Conservation (phyloP, 2,113 vertebrate genomes). For the Oryzias celebensis region DNA sequence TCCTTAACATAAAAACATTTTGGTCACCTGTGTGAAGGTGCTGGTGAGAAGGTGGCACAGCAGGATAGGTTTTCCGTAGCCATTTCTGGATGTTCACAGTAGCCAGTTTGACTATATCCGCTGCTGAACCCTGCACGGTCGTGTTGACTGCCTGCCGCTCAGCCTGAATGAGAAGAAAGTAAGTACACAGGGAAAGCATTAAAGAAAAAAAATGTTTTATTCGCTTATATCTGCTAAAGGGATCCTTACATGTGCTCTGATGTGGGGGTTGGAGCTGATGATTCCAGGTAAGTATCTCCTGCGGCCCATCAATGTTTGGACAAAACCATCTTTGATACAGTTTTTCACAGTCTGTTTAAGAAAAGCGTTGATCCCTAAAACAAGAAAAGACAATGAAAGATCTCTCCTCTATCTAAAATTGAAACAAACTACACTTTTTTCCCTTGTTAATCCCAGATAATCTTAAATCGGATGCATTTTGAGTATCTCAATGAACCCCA, state of each 20-base stretch:
- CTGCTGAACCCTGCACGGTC: constrained; percentile 93
- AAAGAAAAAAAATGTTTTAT: background rate
- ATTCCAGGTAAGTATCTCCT: constrained; percentile 91
- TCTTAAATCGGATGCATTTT: too few relatives aligned
- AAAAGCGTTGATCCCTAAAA: constrained; percentile 88
- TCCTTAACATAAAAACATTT: background rate
- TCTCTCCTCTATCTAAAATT: too few relatives aligned
- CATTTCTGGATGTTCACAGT: constrained; percentile 91
- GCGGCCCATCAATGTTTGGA: constrained; percentile 91
- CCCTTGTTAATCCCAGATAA: too few relatives aligned
- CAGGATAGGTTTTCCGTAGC: constrained; percentile 76
- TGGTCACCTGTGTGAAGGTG: constrained; percentile 70
- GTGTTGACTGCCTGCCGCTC: constrained; percentile 97
- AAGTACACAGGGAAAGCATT: background rate
- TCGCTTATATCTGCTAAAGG: background rate
- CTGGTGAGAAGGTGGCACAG: constrained; percentile 80
- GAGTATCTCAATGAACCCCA: too few relatives aligned
- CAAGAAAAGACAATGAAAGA: background rate
- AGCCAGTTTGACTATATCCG: constrained; percentile 94
- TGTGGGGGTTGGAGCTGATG: constrained; percentile 83
- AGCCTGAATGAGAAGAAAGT: constrained; percentile 74
- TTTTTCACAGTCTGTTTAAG: constrained; percentile 87
- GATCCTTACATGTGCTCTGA: constrained; percentile 86
- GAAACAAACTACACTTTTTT: too few relatives aligned
- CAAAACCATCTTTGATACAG: constrained; percentile 87